Evolutionary conservation across 1,140 invertebrate species (phyloP), one percentile per base, ranked within the genome.

Genomic region (Brachionus koreanus): DNA sequence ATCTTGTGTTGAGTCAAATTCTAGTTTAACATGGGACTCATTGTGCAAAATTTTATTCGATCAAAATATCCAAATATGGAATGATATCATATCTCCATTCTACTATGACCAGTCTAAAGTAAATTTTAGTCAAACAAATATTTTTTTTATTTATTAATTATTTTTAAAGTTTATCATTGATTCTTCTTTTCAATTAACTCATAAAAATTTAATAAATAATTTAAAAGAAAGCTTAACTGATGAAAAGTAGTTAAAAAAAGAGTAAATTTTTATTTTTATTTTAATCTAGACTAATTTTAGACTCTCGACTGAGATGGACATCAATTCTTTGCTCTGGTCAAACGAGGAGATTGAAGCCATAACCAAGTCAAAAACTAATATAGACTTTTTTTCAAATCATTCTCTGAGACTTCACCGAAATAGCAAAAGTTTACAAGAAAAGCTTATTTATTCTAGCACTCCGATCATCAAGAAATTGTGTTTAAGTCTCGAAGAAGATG

Each of bases 381-480:
- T 74, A 25, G 69, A 74, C 6, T 74, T 74, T 29, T 74, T 74
- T 39, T 69, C 65, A 12, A 37, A 9, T 39, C 33, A 69, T 19
- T 39, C 33, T 39, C 65, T 37, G 6, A 69, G 37, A 69, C 16
- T 69, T 16, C 13, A 35, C 9, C 65, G 65, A 39, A 39, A 39
- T 39, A 42, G 19, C 29, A 69, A 69, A 12, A 37, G 12, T 69
- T 2, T 69, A 37, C n/a, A 19, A 5, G 65, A 69, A 12, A 74
- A 46, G 39, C 69, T 46, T 0, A 46, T 37, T 19, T 69, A 74
- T 46, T 74, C 69, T 5, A 79, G 76, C 29, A 79, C 76, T 0
- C 76, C 76, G 43, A 52, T 52, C 5, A 79, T 79, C 13, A 49
- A 79, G 43, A 65, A 39, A 42, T 29, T 79, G 19, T 79, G 76